These are phyloP conservation scores for Monodelphis domestica DNA, from an alignment of 2,797 vertebrate genomes.

Conservation along the genomic window DNA sequence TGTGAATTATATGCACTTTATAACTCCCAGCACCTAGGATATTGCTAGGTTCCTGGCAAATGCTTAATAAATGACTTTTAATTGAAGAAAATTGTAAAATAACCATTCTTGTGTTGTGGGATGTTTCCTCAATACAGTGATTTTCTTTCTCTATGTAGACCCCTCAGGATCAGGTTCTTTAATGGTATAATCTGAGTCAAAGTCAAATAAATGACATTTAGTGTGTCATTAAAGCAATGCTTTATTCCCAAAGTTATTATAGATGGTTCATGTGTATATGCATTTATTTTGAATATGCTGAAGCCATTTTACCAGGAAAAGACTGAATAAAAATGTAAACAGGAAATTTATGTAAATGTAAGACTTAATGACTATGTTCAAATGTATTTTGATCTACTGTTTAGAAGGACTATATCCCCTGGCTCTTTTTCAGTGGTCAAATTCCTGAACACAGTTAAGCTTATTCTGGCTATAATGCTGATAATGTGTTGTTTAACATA, in stretches of 20 bases:
- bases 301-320: conserved; percentile 65
- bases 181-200: conserved; percentile 79
- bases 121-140: conserved; percentile 79
- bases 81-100: conserved; percentile 77
- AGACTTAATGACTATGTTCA: conserved; percentile 50
- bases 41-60: not conserved
- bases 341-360: conserved; percentile 52
- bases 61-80: conserved; percentile 71
- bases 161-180: conserved; percentile 75
- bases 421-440: conserved; percentile 22
- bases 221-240: conserved; percentile 78
- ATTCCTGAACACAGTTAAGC: not conserved
- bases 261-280: conserved; percentile 78
- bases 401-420: not conserved
- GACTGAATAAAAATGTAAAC: conserved; percentile 69
- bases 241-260: conserved; percentile 78
- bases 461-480: not conserved
- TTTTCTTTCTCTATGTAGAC: conserved; percentile 78
- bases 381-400: conserved; percentile 42
- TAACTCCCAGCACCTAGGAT: not conserved
- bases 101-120: conserved; percentile 76
- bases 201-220: conserved; percentile 80
- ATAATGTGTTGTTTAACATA: not conserved
- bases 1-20: conserved; percentile 75
- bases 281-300: conserved; percentile 77